phyloP scores from a whole-genome alignment of 2,113 vertebrate species.

The Bos javanicus region DNA sequence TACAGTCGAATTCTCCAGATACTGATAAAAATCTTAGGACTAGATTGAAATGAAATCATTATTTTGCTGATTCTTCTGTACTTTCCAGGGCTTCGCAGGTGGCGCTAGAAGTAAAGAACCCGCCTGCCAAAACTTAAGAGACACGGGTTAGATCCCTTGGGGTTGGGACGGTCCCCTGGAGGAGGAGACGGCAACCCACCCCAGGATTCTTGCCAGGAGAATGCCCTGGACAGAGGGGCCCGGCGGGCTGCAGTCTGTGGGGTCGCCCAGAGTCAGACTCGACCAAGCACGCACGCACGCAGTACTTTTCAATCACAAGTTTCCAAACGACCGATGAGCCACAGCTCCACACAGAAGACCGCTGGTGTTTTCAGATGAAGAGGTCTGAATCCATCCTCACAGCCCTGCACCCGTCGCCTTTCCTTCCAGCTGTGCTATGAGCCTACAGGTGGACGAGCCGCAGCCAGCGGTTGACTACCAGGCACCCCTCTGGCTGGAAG shows the following conservation, averaged over 20 bases:
- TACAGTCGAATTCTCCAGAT: fast-evolving
- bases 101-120: background rate
- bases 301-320: background rate
- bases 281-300: fast-evolving
- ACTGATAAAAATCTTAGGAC: fast-evolving
- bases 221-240: background rate
- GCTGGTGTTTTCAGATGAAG: fast-evolving
- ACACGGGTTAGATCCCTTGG: background rate
- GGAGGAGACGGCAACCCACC: background rate
- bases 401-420: fast-evolving
- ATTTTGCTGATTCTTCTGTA: background rate
- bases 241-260: fast-evolving
- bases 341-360: fast-evolving
- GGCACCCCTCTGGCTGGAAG: background rate
- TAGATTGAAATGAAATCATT: fast-evolving
- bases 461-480: fast-evolving
- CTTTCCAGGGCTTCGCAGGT: background rate
- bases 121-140: background rate
- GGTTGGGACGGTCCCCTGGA: background rate
- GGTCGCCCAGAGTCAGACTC: background rate
- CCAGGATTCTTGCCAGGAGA: background rate
- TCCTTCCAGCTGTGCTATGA: fast-evolving
- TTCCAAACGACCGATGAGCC: background rate
- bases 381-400: fast-evolving
- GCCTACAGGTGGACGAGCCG: fast-evolving